These are phyloP conservation scores for Cyrtodaria siliqua DNA, from an alignment of 2,888 invertebrate genomes.

Conservation along the genomic window DNA sequence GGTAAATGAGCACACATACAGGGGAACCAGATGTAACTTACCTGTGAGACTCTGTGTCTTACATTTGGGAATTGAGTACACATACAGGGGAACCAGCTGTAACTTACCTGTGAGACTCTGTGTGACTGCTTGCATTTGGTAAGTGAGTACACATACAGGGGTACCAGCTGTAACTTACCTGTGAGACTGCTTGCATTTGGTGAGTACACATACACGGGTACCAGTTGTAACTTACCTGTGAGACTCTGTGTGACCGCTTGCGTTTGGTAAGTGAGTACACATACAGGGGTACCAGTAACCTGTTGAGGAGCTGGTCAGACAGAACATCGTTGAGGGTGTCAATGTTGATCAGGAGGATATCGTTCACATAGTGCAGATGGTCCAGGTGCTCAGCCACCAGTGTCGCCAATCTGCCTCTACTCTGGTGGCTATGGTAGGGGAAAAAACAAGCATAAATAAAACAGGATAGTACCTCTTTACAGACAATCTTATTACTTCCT, in stretches of 20 bases:
- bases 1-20: too few species aligned
- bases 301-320: constrained; percentile 96
- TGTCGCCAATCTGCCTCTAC: constrained; percentile 95
- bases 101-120: constrained; percentile 72
- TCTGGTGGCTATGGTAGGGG: constrained; percentile 95
- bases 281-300: constrained; percentile 96
- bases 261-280: constrained; percentile 93
- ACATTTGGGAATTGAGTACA: too few species aligned
- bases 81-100: too few species aligned
- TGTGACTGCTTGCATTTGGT: constrained; percentile 88
- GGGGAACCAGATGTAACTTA: too few species aligned
- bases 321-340: constrained; percentile 96
- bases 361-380: constrained; percentile 98
- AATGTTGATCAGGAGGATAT: constrained; percentile 96
- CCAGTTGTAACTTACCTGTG: constrained; percentile 72
- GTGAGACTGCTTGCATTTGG: too few species aligned
- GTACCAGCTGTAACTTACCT: too few species aligned
- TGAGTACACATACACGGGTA: too few species aligned
- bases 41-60: too few species aligned
- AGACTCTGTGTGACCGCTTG: constrained; percentile 86
- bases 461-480: too few species aligned
- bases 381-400: constrained; percentile 98
- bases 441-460: too few species aligned
- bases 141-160: constrained; percentile 96
- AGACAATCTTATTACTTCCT: too few species aligned